Percentiles rank a stretch among this genome's conserved stretches.
Evolutionary conservation across 1,140 invertebrate species (phyloP).

Genomic region (Caenorhabditis briggsae): DNA sequence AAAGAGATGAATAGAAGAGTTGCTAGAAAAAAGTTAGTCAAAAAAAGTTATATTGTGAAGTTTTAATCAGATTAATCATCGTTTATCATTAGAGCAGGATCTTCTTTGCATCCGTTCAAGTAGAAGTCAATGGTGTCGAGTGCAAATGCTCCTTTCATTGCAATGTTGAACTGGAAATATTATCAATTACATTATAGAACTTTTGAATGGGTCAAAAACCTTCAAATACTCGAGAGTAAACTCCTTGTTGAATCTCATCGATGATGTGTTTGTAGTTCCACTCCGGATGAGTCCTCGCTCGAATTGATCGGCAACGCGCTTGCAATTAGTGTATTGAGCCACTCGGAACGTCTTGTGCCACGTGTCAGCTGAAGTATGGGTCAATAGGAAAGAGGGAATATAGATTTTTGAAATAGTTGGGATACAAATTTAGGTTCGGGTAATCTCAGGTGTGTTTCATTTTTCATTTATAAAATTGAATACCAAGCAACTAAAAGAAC

Average conservation of each 20-base stretch:
- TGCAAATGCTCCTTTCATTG: background rate
- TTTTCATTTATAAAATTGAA: too few species aligned
- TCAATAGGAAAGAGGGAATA: too few species aligned
- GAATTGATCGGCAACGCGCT: background rate
- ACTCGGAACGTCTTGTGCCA: background rate
- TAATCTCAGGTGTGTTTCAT: too few species aligned
- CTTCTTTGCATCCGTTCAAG: background rate
- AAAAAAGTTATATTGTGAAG: background rate
- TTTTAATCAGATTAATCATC: too few species aligned
- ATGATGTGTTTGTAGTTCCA: background rate
- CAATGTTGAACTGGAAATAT: slow-evolving; percentile 19
- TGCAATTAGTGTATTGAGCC: background rate
- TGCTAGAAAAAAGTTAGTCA: background rate
- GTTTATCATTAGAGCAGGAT: too few species aligned
- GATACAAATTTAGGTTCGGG: too few species aligned
- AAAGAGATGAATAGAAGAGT: background rate
- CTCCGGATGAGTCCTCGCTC: background rate
- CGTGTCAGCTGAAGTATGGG: background rate
- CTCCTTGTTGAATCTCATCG: background rate
- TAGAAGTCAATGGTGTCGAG: background rate
- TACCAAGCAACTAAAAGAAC: too few species aligned
- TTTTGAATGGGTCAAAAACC: background rate
- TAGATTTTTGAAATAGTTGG: too few species aligned
- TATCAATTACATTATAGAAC: too few species aligned
- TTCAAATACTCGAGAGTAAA: slow-evolving; percentile 2